Conservation (phyloP, 1,140 invertebrate genomes). For the Chrysopa pallens region DNA sequence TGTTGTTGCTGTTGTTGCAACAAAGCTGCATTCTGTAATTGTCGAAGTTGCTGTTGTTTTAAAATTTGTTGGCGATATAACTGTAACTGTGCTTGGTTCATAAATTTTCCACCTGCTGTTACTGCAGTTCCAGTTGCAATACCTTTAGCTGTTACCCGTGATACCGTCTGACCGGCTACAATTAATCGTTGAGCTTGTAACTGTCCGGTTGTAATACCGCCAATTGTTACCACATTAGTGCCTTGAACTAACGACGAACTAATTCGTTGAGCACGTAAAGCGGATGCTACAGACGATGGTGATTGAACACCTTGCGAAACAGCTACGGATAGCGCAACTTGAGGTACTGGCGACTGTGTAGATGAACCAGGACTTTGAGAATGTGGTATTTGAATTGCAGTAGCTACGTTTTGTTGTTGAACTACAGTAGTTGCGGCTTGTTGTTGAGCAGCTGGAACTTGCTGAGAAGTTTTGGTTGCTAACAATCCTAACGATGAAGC, state of each 20-base stretch:
- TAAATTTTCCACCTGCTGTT: slow-evolving; percentile 24
- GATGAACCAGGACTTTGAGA: slow-evolving; percentile 2
- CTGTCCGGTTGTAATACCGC: slow-evolving; percentile 15
- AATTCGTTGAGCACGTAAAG: slow-evolving; percentile 25
- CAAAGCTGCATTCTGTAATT: slow-evolving; percentile 23
- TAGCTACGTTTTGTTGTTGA: neutral
- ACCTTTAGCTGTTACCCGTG: slow-evolving; percentile 21
- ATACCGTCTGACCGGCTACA: slow-evolving; percentile 21
- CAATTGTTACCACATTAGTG: slow-evolving; percentile 25
- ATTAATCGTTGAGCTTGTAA: slow-evolving; percentile 29
- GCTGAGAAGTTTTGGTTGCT: slow-evolving; percentile 14
- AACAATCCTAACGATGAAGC: slow-evolving; percentile 18
- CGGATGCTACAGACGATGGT: slow-evolving; percentile 20
- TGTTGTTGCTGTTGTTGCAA: slow-evolving; percentile 13
- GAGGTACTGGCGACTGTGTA: slow-evolving; percentile 15
- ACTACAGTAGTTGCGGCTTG: slow-evolving; percentile 8
- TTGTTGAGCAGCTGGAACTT: slow-evolving; percentile 11
- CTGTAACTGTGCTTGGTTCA: slow-evolving; percentile 25
- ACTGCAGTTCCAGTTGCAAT: slow-evolving; percentile 26
- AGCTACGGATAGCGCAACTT: slow-evolving; percentile 22
- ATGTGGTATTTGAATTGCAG: neutral
- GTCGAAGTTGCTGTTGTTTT: slow-evolving; percentile 18
- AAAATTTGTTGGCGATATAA: slow-evolving; percentile 25
- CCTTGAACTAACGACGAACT: slow-evolving; percentile 24
- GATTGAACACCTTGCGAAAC: slow-evolving; percentile 22